These are phyloP conservation scores for Mnemiopsis leidyi DNA, from an alignment of 37 sponge, comb jelly and placozoan genomes.

Conservation along the genomic window DNA sequence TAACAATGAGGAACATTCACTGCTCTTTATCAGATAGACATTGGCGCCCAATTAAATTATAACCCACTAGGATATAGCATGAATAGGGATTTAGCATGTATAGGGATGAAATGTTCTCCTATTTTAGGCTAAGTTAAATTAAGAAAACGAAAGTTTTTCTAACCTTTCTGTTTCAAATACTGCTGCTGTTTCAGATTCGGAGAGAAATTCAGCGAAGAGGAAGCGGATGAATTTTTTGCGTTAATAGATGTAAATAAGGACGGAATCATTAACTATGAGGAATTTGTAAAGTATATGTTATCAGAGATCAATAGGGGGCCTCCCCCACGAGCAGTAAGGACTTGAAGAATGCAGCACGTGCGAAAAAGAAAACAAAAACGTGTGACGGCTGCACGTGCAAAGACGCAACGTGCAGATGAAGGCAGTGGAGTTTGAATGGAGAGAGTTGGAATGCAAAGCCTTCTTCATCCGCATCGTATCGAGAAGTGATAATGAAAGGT, in stretches of 20 bases:
- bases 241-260: slow-evolving; percentile 37
- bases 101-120: too few species aligned
- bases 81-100: too few species aligned
- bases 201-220: slow-evolving; percentile 6
- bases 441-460: neutral
- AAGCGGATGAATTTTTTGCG: slow-evolving; percentile 18
- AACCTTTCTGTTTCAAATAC: neutral
- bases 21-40: too few species aligned
- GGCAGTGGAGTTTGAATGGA: neutral
- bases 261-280: slow-evolving; percentile 46
- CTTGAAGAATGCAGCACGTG: neutral
- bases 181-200: slow-evolving; percentile 11
- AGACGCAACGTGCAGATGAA: too few species aligned
- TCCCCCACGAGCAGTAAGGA: neutral
- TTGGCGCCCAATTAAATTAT: too few species aligned
- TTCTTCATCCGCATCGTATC: too few species aligned
- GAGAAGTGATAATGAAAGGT: too few species aligned
- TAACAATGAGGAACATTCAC: too few species aligned
- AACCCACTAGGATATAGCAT: too few species aligned
- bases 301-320: slow-evolving; percentile 45
- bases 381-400: too few species aligned
- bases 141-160: neutral
- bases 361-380: neutral
- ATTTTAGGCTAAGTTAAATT: too few species aligned
- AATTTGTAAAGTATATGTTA: slow-evolving; percentile 43